Evolutionary conservation across 1,140 invertebrate species (phyloP).

Genomic region (Xylocopa sonorina): DNA sequence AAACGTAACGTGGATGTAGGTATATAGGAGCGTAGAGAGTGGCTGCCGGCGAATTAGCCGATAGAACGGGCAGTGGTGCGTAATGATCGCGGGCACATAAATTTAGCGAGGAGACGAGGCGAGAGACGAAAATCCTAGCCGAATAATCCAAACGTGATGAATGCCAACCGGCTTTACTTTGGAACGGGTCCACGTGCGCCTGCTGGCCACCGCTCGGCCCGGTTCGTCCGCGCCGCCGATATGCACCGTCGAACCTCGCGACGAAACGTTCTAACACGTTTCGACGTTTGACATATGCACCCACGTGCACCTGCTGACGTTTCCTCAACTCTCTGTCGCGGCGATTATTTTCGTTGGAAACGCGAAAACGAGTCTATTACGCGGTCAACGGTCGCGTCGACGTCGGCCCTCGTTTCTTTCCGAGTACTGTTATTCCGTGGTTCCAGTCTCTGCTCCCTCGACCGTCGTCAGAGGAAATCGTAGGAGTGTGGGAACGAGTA

Average conservation of each 20-base stretch:
- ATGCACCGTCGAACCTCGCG: conserved; percentile 69
- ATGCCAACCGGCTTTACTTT: conserved; percentile 71
- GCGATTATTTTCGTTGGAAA: conserved; percentile 6
- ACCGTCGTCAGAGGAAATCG: no score
- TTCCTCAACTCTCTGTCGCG: conserved; percentile 1
- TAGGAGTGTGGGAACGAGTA: neutral
- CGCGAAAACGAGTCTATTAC: conserved; percentile 5
- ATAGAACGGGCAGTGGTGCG: conserved; percentile 56
- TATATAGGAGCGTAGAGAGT: conserved; percentile 4
- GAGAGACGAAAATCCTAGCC: conserved; percentile 62
- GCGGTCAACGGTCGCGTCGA: neutral
- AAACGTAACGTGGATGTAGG: conserved; percentile 19
- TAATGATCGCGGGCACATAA: conserved; percentile 68
- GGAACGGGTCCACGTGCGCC: conserved; percentile 70
- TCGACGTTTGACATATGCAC: conserved; percentile 71
- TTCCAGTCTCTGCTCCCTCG: no score
- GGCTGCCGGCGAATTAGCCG: conserved; percentile 56
- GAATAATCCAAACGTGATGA: conserved; percentile 73
- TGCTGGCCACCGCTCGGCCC: conserved; percentile 44
- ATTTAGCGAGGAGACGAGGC: conserved; percentile 69
- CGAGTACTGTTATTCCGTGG: neutral
- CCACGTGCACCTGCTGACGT: conserved; percentile 57
- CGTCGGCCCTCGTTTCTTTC: neutral
- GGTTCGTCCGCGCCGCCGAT: conserved; percentile 43
- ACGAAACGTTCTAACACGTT: conserved; percentile 70